phyloP scores from a whole-genome alignment of 2,113 vertebrate species.

The Trogon melanurus region DNA sequence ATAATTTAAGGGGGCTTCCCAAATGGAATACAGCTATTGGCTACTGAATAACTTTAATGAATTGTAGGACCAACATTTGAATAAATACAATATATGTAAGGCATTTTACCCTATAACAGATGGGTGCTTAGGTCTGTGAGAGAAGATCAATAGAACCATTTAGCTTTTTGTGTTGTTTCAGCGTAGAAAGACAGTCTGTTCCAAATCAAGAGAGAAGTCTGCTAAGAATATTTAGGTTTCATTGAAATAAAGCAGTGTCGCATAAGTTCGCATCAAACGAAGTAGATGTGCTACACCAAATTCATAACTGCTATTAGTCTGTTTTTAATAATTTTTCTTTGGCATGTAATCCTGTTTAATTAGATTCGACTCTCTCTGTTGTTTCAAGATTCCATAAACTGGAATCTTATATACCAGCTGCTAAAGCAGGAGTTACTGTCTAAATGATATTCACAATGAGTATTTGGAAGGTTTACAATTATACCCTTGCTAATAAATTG shows the following conservation, averaged over 20 bases:
- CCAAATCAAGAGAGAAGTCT: slow-evolving; percentile 55
- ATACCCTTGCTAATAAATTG: slow-evolving; percentile 88
- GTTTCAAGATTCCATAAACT: slow-evolving; percentile 86
- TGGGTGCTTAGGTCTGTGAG: slow-evolving; percentile 55
- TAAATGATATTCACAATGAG: slow-evolving; percentile 86
- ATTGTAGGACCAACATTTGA: neutral
- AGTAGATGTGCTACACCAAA: slow-evolving; percentile 70
- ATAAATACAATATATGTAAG: slow-evolving; percentile 25
- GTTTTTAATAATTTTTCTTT: slow-evolving; percentile 87
- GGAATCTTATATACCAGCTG: slow-evolving; percentile 84
- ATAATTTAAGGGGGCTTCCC: neutral
- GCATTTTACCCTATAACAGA: slow-evolving; percentile 57
- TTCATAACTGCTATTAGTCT: slow-evolving; percentile 81
- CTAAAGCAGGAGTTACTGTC: slow-evolving; percentile 82
- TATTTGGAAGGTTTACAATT: slow-evolving; percentile 87
- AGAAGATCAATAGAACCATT: slow-evolving; percentile 65
- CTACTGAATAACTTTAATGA: neutral
- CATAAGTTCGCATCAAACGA: slow-evolving; percentile 61
- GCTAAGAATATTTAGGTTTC: slow-evolving; percentile 60
- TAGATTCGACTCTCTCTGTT: slow-evolving; percentile 84
- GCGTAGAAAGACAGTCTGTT: slow-evolving; percentile 58
- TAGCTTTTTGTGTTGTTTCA: slow-evolving; percentile 62
- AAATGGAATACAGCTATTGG: neutral
- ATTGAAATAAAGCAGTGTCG: slow-evolving; percentile 53
- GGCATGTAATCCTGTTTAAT: slow-evolving; percentile 87